Percentiles rank a stretch among this genome's conserved stretches.
Evolutionary conservation across 2,797 vertebrate genomes (phyloP).

Genomic region (Myotis daubentonii): DNA sequence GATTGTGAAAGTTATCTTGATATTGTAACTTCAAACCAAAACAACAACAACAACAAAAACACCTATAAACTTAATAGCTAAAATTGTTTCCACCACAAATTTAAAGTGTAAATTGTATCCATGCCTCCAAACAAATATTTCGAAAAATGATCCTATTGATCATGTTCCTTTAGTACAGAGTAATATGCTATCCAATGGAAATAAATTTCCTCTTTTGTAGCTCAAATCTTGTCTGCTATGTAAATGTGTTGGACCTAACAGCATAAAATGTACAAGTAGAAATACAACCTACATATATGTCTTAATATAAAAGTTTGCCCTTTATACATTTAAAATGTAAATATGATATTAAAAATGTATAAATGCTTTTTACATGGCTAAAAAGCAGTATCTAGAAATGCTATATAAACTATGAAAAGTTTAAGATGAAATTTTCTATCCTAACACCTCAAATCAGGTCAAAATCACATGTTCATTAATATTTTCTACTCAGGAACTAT

Average conservation of each 20-base stretch:
- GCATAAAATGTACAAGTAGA: not conserved
- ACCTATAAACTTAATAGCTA: not conserved
- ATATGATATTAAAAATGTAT: not conserved
- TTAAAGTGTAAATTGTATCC: not conserved
- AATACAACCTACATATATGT: not conserved
- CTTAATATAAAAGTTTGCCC: not conserved
- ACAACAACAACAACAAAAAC: not conserved
- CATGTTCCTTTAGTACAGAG: not conserved
- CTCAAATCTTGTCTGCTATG: not conserved
- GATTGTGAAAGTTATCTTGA: not conserved
- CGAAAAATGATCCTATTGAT: not conserved
- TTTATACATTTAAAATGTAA: not conserved
- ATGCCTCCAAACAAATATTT: constrained; percentile 8
- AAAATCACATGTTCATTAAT: not conserved
- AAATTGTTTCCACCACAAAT: constrained; percentile 6
- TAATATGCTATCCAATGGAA: not conserved
- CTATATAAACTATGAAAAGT: not conserved
- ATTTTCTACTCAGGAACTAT: not conserved
- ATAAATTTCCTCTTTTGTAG: not conserved
- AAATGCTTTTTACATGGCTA: not conserved
- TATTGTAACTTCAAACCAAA: not conserved
- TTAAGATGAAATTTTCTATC: not conserved
- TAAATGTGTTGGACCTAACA: not conserved
- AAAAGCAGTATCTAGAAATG: not conserved
- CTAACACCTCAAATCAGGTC: not conserved